phyloP scores from a whole-genome alignment of 2,888 invertebrate genomes.

The Atrina japonica region DNA sequence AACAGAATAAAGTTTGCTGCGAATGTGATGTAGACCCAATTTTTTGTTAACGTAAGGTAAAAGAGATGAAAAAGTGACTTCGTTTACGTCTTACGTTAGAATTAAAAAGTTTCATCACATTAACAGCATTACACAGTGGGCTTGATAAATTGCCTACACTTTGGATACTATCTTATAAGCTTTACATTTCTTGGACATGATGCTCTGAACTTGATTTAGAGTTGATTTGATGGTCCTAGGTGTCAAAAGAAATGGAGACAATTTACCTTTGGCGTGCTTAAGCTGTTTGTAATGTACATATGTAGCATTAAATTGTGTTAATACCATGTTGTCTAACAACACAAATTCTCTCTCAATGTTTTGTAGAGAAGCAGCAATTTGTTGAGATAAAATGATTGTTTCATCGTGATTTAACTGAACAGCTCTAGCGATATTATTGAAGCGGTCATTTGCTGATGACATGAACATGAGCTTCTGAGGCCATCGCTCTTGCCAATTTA shows the following conservation, averaged over 20 bases:
- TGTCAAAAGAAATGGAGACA: conserved; percentile 20
- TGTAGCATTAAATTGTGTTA: conserved; percentile 12
- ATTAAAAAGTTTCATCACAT: no score
- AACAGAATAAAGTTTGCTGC: no score
- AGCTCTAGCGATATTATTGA: conserved; percentile 8
- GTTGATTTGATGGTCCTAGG: background rate
- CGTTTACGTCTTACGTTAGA: no score
- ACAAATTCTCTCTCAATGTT: conserved; percentile 1
- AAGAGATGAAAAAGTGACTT: no score
- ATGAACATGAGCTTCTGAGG: conserved; percentile 16
- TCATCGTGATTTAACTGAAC: conserved; percentile 11
- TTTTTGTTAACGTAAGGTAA: no score
- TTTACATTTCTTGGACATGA: conserved; percentile 20
- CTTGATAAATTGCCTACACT: no score
- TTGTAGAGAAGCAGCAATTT: conserved; percentile 5
- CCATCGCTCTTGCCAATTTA: conserved; percentile 14
- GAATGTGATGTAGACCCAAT: no score
- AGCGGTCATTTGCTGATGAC: conserved; percentile 7
- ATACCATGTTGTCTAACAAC: conserved; percentile 3
- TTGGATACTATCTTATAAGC: no score
- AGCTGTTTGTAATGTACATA: conserved; percentile 8
- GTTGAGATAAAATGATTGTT: background rate
- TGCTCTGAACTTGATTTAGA: conserved; percentile 11
- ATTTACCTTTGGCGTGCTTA: conserved; percentile 11
- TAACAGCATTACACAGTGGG: no score